A percentile compares a stretch with the other conserved stretches of the same genome.
Evolutionary conservation across 2,888 invertebrate genomes (phyloP).

Genomic region (Lysandra bellargus): DNA sequence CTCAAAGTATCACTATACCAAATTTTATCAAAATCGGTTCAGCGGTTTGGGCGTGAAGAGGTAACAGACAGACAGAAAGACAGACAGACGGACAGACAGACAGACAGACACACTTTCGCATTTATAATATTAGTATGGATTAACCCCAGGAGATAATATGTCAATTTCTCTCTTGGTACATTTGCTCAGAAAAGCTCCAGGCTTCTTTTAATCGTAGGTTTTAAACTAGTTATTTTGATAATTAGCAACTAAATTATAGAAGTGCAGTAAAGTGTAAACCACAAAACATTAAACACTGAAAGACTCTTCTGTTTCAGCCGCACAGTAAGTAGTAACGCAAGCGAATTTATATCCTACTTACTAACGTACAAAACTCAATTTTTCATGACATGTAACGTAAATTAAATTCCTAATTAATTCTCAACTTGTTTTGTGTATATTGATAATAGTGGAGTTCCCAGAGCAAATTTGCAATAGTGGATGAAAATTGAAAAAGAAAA

Average conservation of each 20-base stretch:
- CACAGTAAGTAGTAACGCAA: not conserved
- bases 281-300: not conserved
- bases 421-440: not conserved
- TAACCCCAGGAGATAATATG: not conserved
- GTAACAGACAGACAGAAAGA: too few species aligned
- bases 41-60: too few species aligned
- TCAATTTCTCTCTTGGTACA: not conserved
- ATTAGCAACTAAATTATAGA: not conserved
- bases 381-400: not conserved
- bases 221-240: too few species aligned
- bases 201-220: not conserved
- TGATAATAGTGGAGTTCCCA: not conserved
- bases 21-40: too few species aligned
- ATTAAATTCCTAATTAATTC: constrained; percentile 1
- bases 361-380: not conserved
- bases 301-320: not conserved
- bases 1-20: too few species aligned
- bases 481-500: too few species aligned
- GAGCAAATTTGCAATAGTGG: too few species aligned
- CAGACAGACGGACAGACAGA: too few species aligned
- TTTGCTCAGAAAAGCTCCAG: too few species aligned
- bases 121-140: not conserved
- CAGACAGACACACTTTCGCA: too few species aligned
- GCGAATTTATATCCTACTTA: not conserved
- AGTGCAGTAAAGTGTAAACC: not conserved